Conservation (phyloP, 2,113 vertebrate species). For the Dipodomys stephensi region DNA sequence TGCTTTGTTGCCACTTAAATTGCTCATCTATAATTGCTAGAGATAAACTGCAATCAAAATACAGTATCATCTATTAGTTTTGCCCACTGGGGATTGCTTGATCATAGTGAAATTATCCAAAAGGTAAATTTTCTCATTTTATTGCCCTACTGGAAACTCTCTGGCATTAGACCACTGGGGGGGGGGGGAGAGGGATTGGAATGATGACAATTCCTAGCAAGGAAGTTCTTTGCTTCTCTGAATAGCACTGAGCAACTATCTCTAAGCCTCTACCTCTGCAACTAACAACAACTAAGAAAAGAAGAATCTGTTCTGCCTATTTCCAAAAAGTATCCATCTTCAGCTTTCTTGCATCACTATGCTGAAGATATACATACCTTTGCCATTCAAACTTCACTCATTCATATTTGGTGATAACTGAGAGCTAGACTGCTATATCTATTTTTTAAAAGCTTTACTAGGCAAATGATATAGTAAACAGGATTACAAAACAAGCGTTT, state of each 20-base stretch:
- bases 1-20: constrained; percentile 60
- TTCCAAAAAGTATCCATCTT: constrained; percentile 41
- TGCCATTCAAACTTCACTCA: constrained; percentile 20
- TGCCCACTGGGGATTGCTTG: constrained; percentile 60
- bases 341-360: neutral
- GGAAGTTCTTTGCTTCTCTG: neutral
- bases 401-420: constrained; percentile 60
- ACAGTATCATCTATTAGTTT: constrained; percentile 78
- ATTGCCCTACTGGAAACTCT: constrained; percentile 51
- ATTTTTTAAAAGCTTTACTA: constrained; percentile 45
- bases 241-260: neutral
- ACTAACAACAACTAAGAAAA: constrained; percentile 38
- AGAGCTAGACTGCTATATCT: neutral
- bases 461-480: constrained; percentile 62
- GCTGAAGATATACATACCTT: constrained; percentile 24
- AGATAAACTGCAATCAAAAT: constrained; percentile 79
- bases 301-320: neutral
- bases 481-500: constrained; percentile 62
- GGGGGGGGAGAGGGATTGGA: neutral
- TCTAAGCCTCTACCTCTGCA: neutral
- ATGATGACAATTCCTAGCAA: constrained; percentile 21
- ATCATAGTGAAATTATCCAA: constrained; percentile 70
- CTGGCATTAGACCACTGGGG: neutral
- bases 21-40: constrained; percentile 77
- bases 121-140: constrained; percentile 75